Base-by-base conservation (phyloP, 2,888 invertebrate species). In the Mechanitis messenoides region DNA sequence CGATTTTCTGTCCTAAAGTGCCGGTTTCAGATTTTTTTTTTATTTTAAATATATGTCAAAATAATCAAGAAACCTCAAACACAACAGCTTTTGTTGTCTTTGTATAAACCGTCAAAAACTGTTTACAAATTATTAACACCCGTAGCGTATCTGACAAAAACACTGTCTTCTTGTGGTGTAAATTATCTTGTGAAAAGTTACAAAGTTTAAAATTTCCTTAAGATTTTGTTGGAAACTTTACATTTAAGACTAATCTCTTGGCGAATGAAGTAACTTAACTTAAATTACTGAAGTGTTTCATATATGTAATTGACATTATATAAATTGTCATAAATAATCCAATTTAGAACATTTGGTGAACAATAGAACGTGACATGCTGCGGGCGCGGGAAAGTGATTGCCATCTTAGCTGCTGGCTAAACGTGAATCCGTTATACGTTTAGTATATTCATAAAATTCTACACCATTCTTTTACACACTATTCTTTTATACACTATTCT, bases 301-400 rank as follows among this genome's bases (percentile, higher is more conserved):
- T 31, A 31, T 50, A 7, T 31, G 6, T 28, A 20, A 20, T 50
- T 3, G 31, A 31, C 50, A 50, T 38, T 50, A 38, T 45, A 50
- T 20, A 50, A 20, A 31, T 12, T 53, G 11, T 55, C 45, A 59
- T 46, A 46, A 46, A 33, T 33, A 33, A 75, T 74, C 77, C 81
- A 83, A 82, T 81, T 84, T 84, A 70, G 81, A 78, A 71, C 71
- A 72, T 74, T 71, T 74, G 67, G 71, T 66, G 75, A 81, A 86
- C 87, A 87, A 87, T 86, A 78, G 81, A 79, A 80, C 86, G 85
- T 86, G 85, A 85, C 83, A 78, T 72, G 72, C 67, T 61, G 71
- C 71, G 71, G 72, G 69, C 73, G 72, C 71, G 71, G 72, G 69
- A 73, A 72, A 72, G 74, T 77, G 85, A 85, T 84, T 79, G 79